phyloP scores from a whole-genome alignment of 2,113 vertebrate species.

The Crotophaga sulcirostris region DNA sequence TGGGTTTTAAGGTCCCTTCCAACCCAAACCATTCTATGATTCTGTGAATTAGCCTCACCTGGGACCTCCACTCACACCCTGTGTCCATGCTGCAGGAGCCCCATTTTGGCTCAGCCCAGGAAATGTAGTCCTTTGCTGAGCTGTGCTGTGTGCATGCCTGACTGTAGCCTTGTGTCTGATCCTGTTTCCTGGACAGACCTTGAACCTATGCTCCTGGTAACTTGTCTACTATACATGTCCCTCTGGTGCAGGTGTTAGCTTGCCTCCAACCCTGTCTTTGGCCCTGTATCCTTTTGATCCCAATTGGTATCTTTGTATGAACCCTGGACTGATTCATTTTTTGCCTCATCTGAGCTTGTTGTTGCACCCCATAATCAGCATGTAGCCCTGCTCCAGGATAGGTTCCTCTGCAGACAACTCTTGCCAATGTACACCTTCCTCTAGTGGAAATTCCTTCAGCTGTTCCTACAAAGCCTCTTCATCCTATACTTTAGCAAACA shows the following conservation, averaged over 20 bases:
- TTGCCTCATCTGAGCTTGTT: background rate
- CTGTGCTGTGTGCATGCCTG: fast-evolving
- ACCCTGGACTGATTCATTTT: background rate
- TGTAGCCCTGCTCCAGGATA: background rate
- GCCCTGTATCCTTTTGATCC: background rate
- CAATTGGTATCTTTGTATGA: background rate
- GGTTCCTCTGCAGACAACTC: background rate
- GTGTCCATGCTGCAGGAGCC: fast-evolving
- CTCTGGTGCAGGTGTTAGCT: background rate
- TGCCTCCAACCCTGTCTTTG: background rate
- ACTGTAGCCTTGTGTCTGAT: background rate
- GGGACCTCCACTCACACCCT: background rate
- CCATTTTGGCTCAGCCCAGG: background rate
- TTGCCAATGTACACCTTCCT: background rate
- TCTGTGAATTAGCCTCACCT: background rate
- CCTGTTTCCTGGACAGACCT: background rate
- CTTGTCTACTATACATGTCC: fast-evolving
- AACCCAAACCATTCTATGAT: too few relatives aligned
- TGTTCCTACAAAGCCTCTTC: background rate
- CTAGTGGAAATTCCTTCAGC: background rate
- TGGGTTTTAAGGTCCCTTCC: too few relatives aligned
- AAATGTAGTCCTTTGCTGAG: background rate
- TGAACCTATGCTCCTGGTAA: background rate
- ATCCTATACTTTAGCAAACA: background rate
- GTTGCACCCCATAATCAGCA: background rate